These are phyloP conservation scores for Dione vanillae DNA, from an alignment of 2,888 invertebrate species.

Conservation along the genomic window DNA sequence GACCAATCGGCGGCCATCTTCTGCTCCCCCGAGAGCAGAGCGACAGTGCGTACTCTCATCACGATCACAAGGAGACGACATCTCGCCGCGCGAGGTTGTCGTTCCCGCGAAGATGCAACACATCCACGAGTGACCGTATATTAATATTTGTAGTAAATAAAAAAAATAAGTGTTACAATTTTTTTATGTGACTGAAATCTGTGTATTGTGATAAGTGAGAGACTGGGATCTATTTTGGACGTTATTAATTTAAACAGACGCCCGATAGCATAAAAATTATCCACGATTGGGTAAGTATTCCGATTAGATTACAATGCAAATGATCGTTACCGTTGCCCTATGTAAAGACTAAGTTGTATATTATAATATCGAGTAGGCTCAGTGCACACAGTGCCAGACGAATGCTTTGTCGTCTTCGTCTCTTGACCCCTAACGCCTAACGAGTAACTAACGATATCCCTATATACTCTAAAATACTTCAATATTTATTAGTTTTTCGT, in stretches of 20 bases:
- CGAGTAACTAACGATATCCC: constrained; percentile 3
- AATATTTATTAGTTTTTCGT: constrained; percentile 16
- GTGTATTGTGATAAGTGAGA: constrained; percentile 74
- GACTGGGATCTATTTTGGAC: constrained; percentile 71
- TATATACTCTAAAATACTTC: constrained; percentile 13
- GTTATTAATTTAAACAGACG: constrained; percentile 64
- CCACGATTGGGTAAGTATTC: constrained; percentile 83
- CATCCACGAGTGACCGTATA: constrained; percentile 63
- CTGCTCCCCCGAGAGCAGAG: constrained; percentile 84
- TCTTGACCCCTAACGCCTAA: constrained; percentile 42
- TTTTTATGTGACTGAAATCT: constrained; percentile 61
- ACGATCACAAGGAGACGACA: constrained; percentile 79
- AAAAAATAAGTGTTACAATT: constrained; percentile 64
- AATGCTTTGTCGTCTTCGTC: constrained; percentile 46
- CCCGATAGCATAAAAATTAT: constrained; percentile 79
- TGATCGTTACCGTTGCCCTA: constrained; percentile 69
- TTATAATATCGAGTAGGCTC: constrained; percentile 52
- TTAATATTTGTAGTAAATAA: constrained; percentile 53
- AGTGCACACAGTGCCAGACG: constrained; percentile 45
- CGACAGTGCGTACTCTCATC: constrained; percentile 84
- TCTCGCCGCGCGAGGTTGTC: constrained; percentile 82
- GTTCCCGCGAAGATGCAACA: constrained; percentile 65
- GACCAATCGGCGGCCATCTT: constrained; percentile 82
- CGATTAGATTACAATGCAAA: constrained; percentile 83
- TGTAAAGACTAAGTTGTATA: constrained; percentile 49